Conservation (phyloP, 2,113 vertebrate species). For the Syrmaticus mikado region DNA sequence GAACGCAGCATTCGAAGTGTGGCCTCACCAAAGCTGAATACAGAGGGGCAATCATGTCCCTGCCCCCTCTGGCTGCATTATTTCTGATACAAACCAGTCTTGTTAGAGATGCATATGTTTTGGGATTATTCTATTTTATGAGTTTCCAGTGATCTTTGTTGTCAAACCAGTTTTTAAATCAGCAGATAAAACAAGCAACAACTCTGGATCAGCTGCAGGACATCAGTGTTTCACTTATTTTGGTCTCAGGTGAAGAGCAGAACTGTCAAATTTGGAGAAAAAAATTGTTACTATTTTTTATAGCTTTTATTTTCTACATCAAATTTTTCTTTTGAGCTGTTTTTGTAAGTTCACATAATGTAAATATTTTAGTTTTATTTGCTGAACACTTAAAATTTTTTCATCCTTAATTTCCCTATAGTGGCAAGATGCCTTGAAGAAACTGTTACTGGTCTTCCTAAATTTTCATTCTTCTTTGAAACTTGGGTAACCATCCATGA, state of each 20-base stretch:
- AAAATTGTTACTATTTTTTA: neutral
- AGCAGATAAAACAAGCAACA: neutral
- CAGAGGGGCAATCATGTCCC: too few species aligned
- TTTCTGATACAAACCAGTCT: neutral
- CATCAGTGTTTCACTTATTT: neutral
- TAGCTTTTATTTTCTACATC: neutral
- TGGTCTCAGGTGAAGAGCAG: neutral
- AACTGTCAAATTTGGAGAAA: neutral
- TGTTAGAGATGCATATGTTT: neutral
- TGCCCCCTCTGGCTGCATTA: too few species aligned
- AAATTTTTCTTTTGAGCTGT: neutral
- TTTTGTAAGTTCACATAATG: neutral
- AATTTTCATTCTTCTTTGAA: neutral
- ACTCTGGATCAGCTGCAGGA: neutral
- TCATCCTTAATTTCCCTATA: neutral
- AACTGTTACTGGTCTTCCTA: neutral
- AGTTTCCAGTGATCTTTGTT: neutral
- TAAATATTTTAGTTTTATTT: neutral
- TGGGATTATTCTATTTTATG: neutral
- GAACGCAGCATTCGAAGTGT: too few species aligned
- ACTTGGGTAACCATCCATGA: neutral
- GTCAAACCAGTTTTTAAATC: neutral
- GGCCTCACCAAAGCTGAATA: too few species aligned
- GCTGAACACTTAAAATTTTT: neutral
- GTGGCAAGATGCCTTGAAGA: neutral